These are phyloP conservation scores for Stegana nigrithorax DNA, from an alignment of 2,888 invertebrate genomes.

Conservation along the genomic window DNA sequence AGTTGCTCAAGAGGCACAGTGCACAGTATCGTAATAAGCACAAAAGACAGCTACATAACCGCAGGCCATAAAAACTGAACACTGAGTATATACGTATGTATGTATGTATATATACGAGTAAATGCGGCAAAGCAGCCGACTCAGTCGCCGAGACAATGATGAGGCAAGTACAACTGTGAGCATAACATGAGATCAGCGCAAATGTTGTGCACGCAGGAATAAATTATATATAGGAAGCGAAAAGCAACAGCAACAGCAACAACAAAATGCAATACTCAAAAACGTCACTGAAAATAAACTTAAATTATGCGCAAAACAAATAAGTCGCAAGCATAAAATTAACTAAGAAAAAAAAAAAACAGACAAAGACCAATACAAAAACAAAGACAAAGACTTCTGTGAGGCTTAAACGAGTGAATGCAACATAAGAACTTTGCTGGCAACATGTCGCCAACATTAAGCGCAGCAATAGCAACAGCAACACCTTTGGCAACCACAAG, in stretches of 20 bases:
- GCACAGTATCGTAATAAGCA: not conserved
- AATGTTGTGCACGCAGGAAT: not conserved
- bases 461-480: constrained; percentile 26
- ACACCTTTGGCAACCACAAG: too few relatives aligned
- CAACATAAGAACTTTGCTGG: constrained; percentile 13
- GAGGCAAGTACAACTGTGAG: constrained; percentile 19
- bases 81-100: too few relatives aligned
- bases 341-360: not conserved
- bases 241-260: constrained; percentile 27
- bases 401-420: not conserved
- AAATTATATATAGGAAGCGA: not conserved
- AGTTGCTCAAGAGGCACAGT: constrained; percentile 37
- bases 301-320: constrained; percentile 59
- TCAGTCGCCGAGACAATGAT: not conserved
- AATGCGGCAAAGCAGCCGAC: not conserved
- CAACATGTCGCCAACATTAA: constrained; percentile 21
- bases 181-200: constrained; percentile 30
- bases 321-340: constrained; percentile 42
- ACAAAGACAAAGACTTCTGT: not conserved
- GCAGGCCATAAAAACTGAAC: not conserved
- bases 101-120: too few relatives aligned
- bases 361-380: not conserved
- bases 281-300: constrained; percentile 46
- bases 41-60: not conserved
- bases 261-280: constrained; percentile 46